A percentile compares a stretch with the other conserved stretches of the same genome.
These are phyloP conservation scores for Scaptomyza graminum DNA, from an alignment of 1,140 invertebrate species.

Conservation along the genomic window DNA sequence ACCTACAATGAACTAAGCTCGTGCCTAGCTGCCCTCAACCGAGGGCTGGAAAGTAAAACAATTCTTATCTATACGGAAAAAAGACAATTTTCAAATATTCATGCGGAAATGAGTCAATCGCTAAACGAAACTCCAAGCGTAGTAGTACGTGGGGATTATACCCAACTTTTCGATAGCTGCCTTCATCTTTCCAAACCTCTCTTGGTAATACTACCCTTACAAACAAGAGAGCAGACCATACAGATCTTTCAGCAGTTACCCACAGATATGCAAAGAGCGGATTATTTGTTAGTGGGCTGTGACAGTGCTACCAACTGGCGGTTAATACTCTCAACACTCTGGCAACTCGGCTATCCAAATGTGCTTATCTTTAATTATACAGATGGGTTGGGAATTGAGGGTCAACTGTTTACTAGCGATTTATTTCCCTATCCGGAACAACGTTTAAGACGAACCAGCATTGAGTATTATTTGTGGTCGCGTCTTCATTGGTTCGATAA, in stretches of 20 bases:
- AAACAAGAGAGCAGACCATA: background rate
- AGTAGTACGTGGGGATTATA: background rate
- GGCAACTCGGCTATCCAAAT: slow-evolving; percentile 38
- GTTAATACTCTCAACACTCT: slow-evolving; percentile 4
- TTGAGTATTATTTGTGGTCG: slow-evolving; percentile 31
- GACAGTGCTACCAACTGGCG: slow-evolving; percentile 13
- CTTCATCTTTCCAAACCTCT: slow-evolving; percentile 18
- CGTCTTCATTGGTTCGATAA: slow-evolving; percentile 46
- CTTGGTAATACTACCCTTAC: slow-evolving; percentile 15
- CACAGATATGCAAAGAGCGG: slow-evolving; percentile 16
- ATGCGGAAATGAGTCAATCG: background rate
- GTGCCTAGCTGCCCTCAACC: slow-evolving; percentile 19
- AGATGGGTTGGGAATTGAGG: background rate
- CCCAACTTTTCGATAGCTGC: background rate
- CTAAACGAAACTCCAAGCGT: slow-evolving; percentile 13
- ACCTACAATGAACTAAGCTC: background rate
- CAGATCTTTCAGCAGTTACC: slow-evolving; percentile 10
- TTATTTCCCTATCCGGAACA: slow-evolving; percentile 15
- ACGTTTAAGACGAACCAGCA: background rate
- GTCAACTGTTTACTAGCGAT: slow-evolving; percentile 13
- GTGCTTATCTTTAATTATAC: slow-evolving; percentile 33
- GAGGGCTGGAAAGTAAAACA: slow-evolving; percentile 13
- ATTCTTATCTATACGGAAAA: slow-evolving; percentile 30
- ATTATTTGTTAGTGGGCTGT: slow-evolving; percentile 29
- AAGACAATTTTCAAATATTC: background rate